A percentile compares a stretch with the other conserved stretches of the same genome.
Conservation (phyloP, 2,888 invertebrate species). For the Linnaemya tessellans region DNA sequence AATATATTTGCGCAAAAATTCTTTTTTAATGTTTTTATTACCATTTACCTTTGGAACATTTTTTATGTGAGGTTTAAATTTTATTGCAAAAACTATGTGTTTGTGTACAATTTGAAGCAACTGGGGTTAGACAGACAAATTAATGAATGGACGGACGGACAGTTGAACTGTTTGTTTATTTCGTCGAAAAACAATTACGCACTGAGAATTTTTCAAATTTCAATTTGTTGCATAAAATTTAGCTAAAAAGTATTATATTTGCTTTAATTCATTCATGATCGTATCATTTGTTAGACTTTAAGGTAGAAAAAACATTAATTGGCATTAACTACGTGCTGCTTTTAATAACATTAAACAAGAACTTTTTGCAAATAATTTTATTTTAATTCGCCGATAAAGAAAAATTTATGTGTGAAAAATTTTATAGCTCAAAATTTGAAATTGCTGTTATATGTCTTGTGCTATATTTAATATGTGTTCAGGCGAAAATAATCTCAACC, state of each 20-base stretch:
- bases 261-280: not conserved
- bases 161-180: not conserved
- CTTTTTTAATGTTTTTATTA: not conserved
- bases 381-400: not conserved
- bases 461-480: too few relatives aligned
- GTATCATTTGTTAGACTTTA: not conserved
- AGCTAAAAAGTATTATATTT: not conserved
- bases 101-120: not conserved
- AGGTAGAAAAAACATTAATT: not conserved
- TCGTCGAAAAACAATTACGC: not conserved
- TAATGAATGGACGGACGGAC: not conserved
- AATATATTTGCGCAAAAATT: constrained; percentile 4
- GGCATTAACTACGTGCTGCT: not conserved
- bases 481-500: too few relatives aligned
- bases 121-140: not conserved
- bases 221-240: not conserved
- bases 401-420: too few relatives aligned
- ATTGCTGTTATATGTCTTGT: too few relatives aligned
- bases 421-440: too few relatives aligned
- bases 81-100: not conserved
- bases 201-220: not conserved
- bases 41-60: constrained; percentile 24
- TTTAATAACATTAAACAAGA: not conserved
- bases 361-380: not conserved
- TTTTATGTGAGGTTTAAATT: constrained; percentile 5